Conservation (phyloP, 2,113 vertebrate genomes). For the Pica pica region DNA sequence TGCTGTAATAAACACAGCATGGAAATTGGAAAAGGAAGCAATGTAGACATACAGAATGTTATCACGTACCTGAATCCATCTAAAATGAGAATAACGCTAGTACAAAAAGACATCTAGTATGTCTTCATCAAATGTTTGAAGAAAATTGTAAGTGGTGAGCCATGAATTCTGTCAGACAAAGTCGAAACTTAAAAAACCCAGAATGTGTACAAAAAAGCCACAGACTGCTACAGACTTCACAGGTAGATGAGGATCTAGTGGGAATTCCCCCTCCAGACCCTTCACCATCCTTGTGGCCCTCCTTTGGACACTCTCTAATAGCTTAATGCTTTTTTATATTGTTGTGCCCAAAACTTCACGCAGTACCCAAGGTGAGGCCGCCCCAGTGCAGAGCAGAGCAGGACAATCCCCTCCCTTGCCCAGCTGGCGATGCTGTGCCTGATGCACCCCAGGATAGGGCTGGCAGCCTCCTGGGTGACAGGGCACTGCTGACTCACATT, state of each 20-base stretch:
- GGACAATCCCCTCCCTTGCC: background rate
- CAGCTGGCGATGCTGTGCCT: fast-evolving
- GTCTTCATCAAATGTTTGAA: background rate
- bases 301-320: background rate
- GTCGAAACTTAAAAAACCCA: background rate
- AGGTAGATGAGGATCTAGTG: fast-evolving
- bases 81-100: background rate
- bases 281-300: background rate
- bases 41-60: background rate
- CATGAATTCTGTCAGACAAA: background rate
- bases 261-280: background rate
- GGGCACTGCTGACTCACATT: background rate
- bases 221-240: background rate
- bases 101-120: background rate
- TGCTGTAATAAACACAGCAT: background rate
- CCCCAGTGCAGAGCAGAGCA: background rate
- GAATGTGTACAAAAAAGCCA: background rate
- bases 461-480: background rate
- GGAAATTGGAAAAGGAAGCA: background rate
- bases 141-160: background rate
- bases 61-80: background rate
- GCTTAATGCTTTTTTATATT: background rate
- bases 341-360: fast-evolving
- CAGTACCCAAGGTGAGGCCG: fast-evolving
- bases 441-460: fast-evolving